phyloP scores from a whole-genome alignment of 2,797 vertebrate species.

The Onychomys leucogaster region DNA sequence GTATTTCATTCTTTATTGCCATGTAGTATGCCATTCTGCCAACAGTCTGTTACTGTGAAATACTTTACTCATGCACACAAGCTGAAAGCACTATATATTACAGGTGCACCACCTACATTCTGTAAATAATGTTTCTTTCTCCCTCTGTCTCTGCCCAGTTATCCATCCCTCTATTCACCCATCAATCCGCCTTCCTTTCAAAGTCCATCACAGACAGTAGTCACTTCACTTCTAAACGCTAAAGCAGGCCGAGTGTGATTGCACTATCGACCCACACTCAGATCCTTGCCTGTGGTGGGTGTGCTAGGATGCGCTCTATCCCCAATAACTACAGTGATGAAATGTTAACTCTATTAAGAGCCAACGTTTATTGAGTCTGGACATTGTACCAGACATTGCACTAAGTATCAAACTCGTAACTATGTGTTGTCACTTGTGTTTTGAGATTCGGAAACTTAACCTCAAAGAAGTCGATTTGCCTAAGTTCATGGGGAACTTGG shows the following conservation, averaged over 20 bases:
- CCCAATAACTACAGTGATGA: not conserved
- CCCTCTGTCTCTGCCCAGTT: not conserved
- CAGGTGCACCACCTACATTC: not conserved
- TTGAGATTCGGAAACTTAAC: not conserved
- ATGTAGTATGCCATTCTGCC: not conserved
- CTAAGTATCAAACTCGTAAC: not conserved
- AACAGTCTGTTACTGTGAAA: not conserved
- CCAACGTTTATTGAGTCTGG: not conserved
- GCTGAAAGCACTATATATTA: not conserved
- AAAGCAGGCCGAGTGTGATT: not conserved
- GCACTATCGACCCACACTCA: not conserved
- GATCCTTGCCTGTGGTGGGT: not conserved
- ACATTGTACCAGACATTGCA: not conserved
- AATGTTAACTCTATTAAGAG: not conserved
- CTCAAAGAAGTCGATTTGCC: not conserved
- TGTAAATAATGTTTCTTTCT: not conserved
- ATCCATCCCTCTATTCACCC: not conserved
- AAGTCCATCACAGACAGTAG: not conserved
- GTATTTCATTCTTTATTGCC: not conserved
- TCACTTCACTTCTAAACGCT: not conserved
- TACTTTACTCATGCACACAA: not conserved
- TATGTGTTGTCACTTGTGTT: not conserved
- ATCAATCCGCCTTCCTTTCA: not conserved
- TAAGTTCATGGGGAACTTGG: not conserved
- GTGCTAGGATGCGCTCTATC: not conserved